Percentiles rank a stretch among this genome's conserved stretches.
Evolutionary conservation across 2,888 invertebrate genomes (phyloP).

Genomic region (Acronicta psi): DNA sequence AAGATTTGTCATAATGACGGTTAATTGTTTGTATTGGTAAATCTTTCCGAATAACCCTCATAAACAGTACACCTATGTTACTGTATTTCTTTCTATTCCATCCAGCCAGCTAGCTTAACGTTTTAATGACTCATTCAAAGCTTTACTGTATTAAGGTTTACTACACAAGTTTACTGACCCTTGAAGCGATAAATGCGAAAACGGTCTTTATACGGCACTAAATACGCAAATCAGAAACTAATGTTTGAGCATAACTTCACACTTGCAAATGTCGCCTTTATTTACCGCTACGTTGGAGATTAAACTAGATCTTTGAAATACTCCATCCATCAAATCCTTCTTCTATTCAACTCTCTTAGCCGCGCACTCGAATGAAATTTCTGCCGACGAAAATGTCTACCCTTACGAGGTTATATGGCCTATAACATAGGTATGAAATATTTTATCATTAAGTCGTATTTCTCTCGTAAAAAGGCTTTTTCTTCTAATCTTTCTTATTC

Average conservation of each 20-base stretch:
- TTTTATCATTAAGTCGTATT: conserved; percentile 6
- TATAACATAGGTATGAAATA: conserved; percentile 3
- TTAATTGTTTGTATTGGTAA: too few relatives aligned
- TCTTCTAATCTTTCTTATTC: not conserved
- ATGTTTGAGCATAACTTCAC: not conserved
- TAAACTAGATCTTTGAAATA: conserved; percentile 7
- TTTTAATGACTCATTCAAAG: conserved; percentile 35
- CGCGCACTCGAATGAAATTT: not conserved
- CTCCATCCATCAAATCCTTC: conserved; percentile 9
- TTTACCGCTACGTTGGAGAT: conserved; percentile 2
- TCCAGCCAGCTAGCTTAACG: conserved; percentile 16
- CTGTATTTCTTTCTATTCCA: conserved; percentile 6
- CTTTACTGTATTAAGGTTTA: conserved; percentile 35
- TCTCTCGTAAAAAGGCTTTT: conserved; percentile 5
- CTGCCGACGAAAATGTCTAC: not conserved
- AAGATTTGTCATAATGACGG: too few relatives aligned
- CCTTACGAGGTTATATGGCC: conserved; percentile 2
- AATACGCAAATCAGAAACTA: not conserved
- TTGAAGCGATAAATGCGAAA: conserved; percentile 34
- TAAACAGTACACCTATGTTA: too few relatives aligned
- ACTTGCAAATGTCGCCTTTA: not conserved
- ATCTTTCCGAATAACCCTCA: too few relatives aligned
- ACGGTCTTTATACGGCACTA: conserved; percentile 3
- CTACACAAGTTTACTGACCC: conserved; percentile 44
- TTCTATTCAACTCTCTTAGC: not conserved